Base-by-base conservation (phyloP, 2,113 vertebrate species). In the Oxyura jamaicensis region DNA sequence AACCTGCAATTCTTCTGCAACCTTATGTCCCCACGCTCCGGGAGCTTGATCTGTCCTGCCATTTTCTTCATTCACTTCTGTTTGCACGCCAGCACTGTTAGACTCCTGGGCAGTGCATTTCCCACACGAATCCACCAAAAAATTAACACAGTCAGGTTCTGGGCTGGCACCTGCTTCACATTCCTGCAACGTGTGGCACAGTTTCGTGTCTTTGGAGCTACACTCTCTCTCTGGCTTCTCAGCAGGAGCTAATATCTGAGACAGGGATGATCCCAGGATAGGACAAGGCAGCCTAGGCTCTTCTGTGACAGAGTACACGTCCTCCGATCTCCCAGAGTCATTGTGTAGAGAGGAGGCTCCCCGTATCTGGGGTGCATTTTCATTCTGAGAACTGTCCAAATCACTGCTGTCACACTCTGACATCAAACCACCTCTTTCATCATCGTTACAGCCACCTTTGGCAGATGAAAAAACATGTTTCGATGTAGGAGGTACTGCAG, bases 161-260 rank as follows among this genome's bases (percentile, higher is more conserved):
- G 77, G 52, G 71, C 80, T 48, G 0, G 56, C 66, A 31, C 42
- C 50, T 72, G 36, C 11, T 31, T 39, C 15, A 11, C 35, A 96
- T 28, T 41, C 36, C 36, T 28, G 36, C 62, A 41, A 36, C 81
- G 33, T 87, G 63, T 66, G 93, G 59, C 92, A 91, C 71, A 91
- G 65, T 39, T 76, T 93, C 85, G 77, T 84, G 6, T 97, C 95
- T 93, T 94, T 91, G 3, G 92, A 97, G 56, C 88, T 96, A 76
- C 62, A 56, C 46, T 96, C 96, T 4, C 93, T 94, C 62, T 87
- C 95, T 3, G 91, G 94, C 59, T 44, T 44, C 29, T 87, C 86
- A 6, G 68, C 71, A 41, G 94, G 93, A 72, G 66, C 79, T 19
- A 66, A 92, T 1, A 28, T 4, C 33, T 16, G 86, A 44, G 78